phyloP scores from a whole-genome alignment of 2,113 vertebrate genomes.

The Ursus arctos region DNA sequence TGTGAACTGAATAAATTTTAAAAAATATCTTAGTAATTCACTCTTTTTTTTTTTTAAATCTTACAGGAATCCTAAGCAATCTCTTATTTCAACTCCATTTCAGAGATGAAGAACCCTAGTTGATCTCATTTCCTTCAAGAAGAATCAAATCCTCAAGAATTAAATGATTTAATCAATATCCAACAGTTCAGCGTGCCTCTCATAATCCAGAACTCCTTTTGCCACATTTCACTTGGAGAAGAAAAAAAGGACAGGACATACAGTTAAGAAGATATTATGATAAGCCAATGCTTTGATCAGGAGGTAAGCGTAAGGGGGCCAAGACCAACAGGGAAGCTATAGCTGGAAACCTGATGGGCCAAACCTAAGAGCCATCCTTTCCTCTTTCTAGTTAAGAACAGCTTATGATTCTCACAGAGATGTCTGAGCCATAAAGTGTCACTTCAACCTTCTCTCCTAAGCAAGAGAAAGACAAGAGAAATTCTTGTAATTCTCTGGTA shows the following conservation, averaged over 20 bases:
- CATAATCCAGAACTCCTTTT: background rate
- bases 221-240: background rate
- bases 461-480: background rate
- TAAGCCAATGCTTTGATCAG: background rate
- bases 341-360: background rate
- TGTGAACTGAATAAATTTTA: slow-evolving; percentile 42
- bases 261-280: background rate
- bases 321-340: background rate
- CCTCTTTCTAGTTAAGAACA: background rate
- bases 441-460: background rate
- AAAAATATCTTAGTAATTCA: background rate
- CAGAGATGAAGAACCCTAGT: background rate
- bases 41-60: background rate
- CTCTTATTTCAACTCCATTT: background rate
- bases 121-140: background rate
- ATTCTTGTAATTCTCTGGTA: background rate
- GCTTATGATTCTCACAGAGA: background rate
- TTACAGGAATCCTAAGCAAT: background rate
- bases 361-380: background rate
- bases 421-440: background rate
- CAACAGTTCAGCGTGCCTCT: background rate
- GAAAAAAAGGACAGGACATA: background rate
- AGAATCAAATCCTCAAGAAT: background rate
- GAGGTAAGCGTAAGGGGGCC: background rate
- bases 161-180: background rate